phyloP scores from a whole-genome alignment of 2,888 invertebrate species.

The Mesorhabditis sp. region DNA sequence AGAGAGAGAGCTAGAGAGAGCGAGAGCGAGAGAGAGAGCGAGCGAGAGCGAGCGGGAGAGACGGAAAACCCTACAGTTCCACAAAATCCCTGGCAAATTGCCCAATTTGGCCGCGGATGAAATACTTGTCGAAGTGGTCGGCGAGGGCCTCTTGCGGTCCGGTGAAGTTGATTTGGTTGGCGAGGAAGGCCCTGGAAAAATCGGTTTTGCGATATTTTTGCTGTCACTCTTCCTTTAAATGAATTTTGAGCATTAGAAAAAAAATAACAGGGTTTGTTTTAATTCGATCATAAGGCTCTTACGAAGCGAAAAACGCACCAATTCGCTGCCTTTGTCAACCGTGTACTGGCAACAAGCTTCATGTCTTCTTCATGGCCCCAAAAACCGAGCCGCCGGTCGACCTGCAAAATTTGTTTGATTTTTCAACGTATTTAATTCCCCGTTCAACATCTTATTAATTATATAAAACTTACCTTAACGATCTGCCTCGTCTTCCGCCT shows the following conservation, averaged over 20 bases:
- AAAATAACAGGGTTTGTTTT: too few relatives aligned
- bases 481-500: neutral
- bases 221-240: too few relatives aligned
- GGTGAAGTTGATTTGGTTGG: slow-evolving; percentile 11
- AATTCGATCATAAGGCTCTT: too few relatives aligned
- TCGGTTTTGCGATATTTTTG: too few relatives aligned
- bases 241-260: too few relatives aligned
- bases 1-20: too few relatives aligned
- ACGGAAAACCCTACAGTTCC: slow-evolving; percentile 19
- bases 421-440: neutral
- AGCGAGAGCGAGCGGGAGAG: too few relatives aligned
- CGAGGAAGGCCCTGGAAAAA: neutral
- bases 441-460: neutral
- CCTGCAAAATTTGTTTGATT: neutral
- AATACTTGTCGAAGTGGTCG: slow-evolving; percentile 36
- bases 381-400: neutral
- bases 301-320: neutral
- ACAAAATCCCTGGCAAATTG: slow-evolving; percentile 30
- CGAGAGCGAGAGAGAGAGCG: too few relatives aligned
- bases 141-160: slow-evolving; percentile 15
- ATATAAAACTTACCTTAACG: neutral
- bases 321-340: slow-evolving; percentile 5
- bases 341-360: neutral
- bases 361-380: neutral
- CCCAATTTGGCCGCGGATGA: slow-evolving; percentile 41